Percentiles rank a stretch among this genome's conserved stretches.
phyloP scores from a whole-genome alignment of 2,113 vertebrate species.

The Melozone crissalis region DNA sequence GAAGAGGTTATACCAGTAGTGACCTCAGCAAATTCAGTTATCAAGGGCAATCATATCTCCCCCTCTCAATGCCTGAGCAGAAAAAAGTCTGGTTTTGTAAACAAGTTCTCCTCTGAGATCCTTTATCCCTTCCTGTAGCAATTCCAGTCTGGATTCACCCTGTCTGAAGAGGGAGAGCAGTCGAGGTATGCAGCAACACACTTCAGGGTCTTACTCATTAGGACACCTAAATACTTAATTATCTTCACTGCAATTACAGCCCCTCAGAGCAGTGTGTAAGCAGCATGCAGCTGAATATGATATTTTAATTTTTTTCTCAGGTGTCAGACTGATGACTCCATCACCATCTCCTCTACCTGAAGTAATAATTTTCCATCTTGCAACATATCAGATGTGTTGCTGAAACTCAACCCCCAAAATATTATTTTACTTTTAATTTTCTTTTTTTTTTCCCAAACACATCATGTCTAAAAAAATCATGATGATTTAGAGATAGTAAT shows the following conservation, averaged over 20 bases:
- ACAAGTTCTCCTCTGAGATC: background rate
- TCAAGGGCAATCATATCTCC: background rate
- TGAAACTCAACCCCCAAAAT: background rate
- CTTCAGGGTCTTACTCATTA: background rate
- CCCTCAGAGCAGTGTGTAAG: background rate
- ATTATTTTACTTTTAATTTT: background rate
- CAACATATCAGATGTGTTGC: background rate
- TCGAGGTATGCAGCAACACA: background rate
- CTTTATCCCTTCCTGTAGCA: background rate
- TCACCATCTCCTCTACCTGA: background rate
- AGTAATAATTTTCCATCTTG: background rate
- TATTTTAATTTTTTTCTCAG: background rate
- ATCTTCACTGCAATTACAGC: background rate
- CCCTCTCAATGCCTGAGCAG: background rate
- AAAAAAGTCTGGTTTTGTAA: background rate
- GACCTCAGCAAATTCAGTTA: background rate
- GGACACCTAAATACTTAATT: background rate
- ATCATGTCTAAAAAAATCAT: background rate
- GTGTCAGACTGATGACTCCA: background rate
- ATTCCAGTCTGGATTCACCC: background rate
- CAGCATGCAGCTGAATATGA: background rate
- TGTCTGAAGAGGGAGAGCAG: background rate
- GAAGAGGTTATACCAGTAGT: background rate
- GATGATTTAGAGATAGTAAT: background rate
- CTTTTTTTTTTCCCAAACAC: rapidly evolving